Base-by-base conservation (phyloP, 2,113 vertebrate species). In the Podarcis raffonei region DNA sequence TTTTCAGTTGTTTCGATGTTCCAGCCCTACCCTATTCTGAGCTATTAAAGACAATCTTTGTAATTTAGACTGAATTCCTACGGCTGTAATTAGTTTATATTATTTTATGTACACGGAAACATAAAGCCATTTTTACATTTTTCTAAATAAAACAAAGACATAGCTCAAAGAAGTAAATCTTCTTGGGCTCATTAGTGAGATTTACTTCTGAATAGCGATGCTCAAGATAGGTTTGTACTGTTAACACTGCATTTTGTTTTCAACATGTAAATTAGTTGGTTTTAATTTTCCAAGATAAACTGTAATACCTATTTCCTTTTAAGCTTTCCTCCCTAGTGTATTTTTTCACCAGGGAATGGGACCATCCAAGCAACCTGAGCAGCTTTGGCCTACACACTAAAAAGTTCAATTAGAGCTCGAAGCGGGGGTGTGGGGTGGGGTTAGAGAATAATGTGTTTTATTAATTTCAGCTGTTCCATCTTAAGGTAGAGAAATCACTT, bases 381-480 rank as follows among this genome's bases (percentile, higher is more conserved):
- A 94, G 39, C 93, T 80, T 42, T 88, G 84, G 39, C 78, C 81
- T 66, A 86, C 74, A 42, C 76, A 87, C 88, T 91, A 95, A 95
- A 53, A 95, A 91, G 53, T 85, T 86, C 90, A 95, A 93, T 93
- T 94, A 93, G 13, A 92, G 81, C 62, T 93, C 91, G 94, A 95
- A 82, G 86, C 83, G 48, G 78, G 1, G 74, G 74, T 2, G 78
- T 92, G 92, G 11, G 2, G 4, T 88, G 92, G 87, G 88, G 82
- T 91, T 25, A 88, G 92, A 93, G 82, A 76, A 87, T 92, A 94
- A 59, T 93, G 81, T 91, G 91, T 87, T 95, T 97, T 94, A 97
- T 95, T 96, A 91, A 93, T 92, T 95, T 96, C 93, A 95, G 94
- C 94, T 96, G 92, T 96, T 96, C 95, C 9, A 86, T 94, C 93